Percentiles rank a stretch among this genome's conserved stretches.
phyloP scores from a whole-genome alignment of 2,888 invertebrate genomes.

The Tetragonisca angustula region DNA sequence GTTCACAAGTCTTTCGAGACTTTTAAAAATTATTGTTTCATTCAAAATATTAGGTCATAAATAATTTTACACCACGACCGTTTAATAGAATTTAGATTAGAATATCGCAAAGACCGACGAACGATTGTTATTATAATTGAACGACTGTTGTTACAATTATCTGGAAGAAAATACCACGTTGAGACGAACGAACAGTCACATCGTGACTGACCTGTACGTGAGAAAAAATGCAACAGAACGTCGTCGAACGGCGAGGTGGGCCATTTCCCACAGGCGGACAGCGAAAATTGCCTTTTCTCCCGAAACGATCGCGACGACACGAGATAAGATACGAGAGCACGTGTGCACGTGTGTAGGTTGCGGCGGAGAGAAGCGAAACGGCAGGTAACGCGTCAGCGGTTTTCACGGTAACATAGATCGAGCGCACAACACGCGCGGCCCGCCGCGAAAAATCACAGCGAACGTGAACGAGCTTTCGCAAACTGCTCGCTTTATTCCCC shows the following conservation, averaged over 20 bases:
- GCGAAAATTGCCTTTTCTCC: neutral
- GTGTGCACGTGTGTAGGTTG: no score
- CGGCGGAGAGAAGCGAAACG: neutral
- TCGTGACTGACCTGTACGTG: neutral
- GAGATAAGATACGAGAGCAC: neutral
- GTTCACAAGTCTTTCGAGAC: no score
- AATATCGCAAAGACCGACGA: no score
- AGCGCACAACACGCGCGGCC: slow-evolving; percentile 10
- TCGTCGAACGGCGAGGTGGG: neutral
- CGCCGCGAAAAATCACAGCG: slow-evolving; percentile 3
- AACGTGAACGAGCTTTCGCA: slow-evolving; percentile 32
- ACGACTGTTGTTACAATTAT: no score
- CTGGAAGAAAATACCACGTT: no score
- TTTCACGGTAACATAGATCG: neutral
- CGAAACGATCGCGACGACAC: neutral
- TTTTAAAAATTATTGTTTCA: no score
- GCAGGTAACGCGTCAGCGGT: neutral
- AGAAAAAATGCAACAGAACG: neutral
- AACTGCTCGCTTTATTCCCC: slow-evolving; percentile 33
- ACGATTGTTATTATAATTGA: no score
- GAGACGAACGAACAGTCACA: no score
- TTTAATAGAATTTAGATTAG: no score
- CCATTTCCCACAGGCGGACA: no score
- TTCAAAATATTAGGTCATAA: no score
- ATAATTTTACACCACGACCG: no score